Evolutionary conservation across 1,140 invertebrate genomes (phyloP).

Genomic region (Cyclargus thomasi): DNA sequence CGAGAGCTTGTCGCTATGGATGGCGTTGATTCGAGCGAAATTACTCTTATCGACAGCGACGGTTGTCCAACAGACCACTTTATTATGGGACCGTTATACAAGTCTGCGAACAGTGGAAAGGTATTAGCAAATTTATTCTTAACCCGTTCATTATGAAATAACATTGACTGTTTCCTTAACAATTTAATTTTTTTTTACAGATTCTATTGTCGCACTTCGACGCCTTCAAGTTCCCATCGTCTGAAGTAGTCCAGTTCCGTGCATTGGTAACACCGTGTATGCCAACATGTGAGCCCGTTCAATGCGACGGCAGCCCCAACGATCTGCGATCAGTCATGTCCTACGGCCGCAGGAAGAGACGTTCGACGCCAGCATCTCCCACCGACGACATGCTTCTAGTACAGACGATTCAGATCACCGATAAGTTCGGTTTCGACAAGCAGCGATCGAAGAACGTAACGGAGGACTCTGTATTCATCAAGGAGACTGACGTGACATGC

Average conservation of each 20-base stretch:
- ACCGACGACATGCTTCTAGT: conserved; percentile 91
- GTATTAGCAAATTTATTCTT: conserved; percentile 60
- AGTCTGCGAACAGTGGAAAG: conserved; percentile 85
- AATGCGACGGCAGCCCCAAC: conserved; percentile 89
- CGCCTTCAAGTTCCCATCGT: conserved; percentile 96
- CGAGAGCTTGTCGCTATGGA: conserved; percentile 95
- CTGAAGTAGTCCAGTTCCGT: conserved; percentile 95
- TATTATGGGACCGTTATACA: conserved; percentile 93
- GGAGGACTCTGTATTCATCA: conserved; percentile 78
- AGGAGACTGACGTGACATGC: conserved; percentile 77
- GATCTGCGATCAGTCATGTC: conserved; percentile 87
- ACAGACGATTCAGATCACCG: conserved; percentile 93
- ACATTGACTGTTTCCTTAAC: background rate
- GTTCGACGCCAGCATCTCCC: conserved; percentile 70
- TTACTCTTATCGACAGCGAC: conserved; percentile 92
- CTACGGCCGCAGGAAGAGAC: conserved; percentile 84
- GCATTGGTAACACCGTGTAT: conserved; percentile 95
- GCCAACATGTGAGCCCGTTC: conserved; percentile 92
- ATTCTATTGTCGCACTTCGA: conserved; percentile 94
- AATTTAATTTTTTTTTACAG: conserved; percentile 66
- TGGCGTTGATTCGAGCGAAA: conserved; percentile 93
- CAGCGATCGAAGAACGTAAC: conserved; percentile 68
- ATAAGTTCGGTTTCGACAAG: conserved; percentile 90
- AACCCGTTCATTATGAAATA: background rate
- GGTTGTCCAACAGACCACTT: conserved; percentile 95